Evolutionary conservation across 2,888 invertebrate genomes (phyloP), one percentile per base, ranked within the genome.

Genomic region (Pollenia angustigena): DNA sequence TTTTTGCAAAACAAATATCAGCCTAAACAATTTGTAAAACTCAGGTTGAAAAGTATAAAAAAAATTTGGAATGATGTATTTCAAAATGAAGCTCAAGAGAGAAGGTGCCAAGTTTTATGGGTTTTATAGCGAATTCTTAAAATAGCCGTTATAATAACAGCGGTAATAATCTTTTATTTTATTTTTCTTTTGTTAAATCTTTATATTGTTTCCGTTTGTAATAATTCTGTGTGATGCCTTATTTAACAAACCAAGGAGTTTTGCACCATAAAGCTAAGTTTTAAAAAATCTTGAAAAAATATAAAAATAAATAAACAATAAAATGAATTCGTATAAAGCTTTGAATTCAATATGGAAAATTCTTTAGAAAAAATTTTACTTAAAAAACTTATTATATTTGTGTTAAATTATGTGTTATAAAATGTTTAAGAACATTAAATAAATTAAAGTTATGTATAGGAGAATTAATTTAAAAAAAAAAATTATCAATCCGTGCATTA

Each of bases 1-100:
- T 90, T 91, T 89, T 87, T 88, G 89, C 87, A 88, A 89, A 89
- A 89, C 81, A 74, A 87, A 90, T 69, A 69, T 48, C 44, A 44
- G 11, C 50, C 23, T 46, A 68, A 80, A 80, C 68, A 84, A 72
- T 50, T 68, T 44, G 10, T n/a, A 32, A 18, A 16, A 18, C 23
- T 14, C 11, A 3, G 14, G 9, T n/a, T 1, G 32, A 32, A 32
- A 32, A 32, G 32, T 6, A 32, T 32, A 32, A 32, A 32, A 32
- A 6, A 32, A 4, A 0, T 32, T 1, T 1, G 1, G 4, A n/a
- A n/a, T 4, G 32, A 32, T 32, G 32, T 32, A 32, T 32, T 4
- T 32, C 3, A 32, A 32, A 32, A 32, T 4, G 3, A 32, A 32
- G 0, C 32, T 32, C 32, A 32, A 32, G 16, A 56, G 56, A 16